These are phyloP conservation scores for Sarotherodon lohbergeri DNA, from an alignment of 2,113 vertebrate genomes.

Conservation along the genomic window DNA sequence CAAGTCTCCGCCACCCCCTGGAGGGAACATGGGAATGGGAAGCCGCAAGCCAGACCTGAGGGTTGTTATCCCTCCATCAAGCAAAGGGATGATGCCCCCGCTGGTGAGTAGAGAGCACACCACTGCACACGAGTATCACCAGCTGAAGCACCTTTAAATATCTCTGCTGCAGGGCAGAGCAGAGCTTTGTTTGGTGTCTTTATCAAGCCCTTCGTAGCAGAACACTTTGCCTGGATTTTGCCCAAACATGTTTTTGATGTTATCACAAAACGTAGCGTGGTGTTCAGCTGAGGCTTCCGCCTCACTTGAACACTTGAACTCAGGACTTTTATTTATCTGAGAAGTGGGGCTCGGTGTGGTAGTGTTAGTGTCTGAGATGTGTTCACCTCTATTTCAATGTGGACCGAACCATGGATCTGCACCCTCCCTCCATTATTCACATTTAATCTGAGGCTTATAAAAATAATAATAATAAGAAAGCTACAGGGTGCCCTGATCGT, in stretches of 20 bases:
- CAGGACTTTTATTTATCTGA: not conserved
- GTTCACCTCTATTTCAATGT: not conserved
- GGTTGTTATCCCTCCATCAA: constrained; percentile 94
- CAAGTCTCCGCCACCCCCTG: constrained; percentile 92
- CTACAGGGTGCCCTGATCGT: constrained; percentile 45
- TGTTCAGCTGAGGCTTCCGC: not conserved
- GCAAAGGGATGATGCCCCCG: constrained; percentile 99
- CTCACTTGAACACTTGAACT: not conserved
- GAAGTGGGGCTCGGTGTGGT: not conserved
- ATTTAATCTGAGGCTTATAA: constrained; percentile 55
- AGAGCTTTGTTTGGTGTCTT: not conserved
- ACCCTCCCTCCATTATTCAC: constrained; percentile 55
- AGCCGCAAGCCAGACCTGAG: constrained; percentile 94
- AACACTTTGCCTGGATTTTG: not conserved
- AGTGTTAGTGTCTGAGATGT: not conserved
- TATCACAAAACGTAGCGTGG: not conserved
- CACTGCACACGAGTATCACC: constrained; percentile 8
- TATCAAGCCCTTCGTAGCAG: not conserved
- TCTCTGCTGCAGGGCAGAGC: constrained; percentile 32
- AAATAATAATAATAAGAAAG: constrained; percentile 49
- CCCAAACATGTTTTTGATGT: not conserved
- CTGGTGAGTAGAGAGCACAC: constrained; percentile 78
- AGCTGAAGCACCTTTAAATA: constrained; percentile 10
- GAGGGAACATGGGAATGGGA: constrained; percentile 87
- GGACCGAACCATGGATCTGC: not conserved